Base-by-base conservation (phyloP, 2,113 vertebrate species). In the Tychaedon coryphoeus region DNA sequence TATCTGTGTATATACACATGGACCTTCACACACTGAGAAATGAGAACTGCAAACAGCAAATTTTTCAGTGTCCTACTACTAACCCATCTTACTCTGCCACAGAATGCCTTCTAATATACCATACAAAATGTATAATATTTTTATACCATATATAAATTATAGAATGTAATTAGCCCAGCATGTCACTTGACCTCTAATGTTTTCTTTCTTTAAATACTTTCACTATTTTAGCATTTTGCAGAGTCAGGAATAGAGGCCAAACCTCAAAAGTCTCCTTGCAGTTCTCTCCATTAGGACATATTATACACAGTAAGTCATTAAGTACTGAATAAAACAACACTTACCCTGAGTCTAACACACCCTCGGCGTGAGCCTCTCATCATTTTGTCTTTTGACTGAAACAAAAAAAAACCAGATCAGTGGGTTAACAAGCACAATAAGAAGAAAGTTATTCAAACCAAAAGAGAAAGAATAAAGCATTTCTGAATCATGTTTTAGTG, bases 321-420 rank as follows among this genome's bases (percentile, higher is more conserved):
- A 90, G 14, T 53, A 65, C 4, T 40, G 61, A 82, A 87, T 70
- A 71, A 88, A 91, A 48, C 47, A 92, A 80, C 34, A 93, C 89
- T 92, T 95, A 96, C 99, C 97, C 99, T 98, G 88, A 99, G 99
- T 97, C 99, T 98, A 92, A 99, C 99, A 88, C 99, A 99, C 64
- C 99, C 99, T 98, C 99, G 98, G 96, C 99, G 98, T 86, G 99
- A 99, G 71, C 99, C 99, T 97, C 99, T 98, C 99, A 99, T 99
- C 99, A 99, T 99, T 97, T 99, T 99, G 97, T 99, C 99, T 96
- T 99, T 99, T 76, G 99, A 99, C 99, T 99, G 98, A 90, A 98
- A 98, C 20, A 97, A 96, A 93, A 97, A 61, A 88, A 96, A 96
- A 82, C 0, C 25, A 91, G 33, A 96, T 54, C 48, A 80, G 24